Percentiles rank a stretch among this genome's conserved stretches.
phyloP scores from a whole-genome alignment of 2,888 invertebrate genomes.

The Galerucella nymphaeae region DNA sequence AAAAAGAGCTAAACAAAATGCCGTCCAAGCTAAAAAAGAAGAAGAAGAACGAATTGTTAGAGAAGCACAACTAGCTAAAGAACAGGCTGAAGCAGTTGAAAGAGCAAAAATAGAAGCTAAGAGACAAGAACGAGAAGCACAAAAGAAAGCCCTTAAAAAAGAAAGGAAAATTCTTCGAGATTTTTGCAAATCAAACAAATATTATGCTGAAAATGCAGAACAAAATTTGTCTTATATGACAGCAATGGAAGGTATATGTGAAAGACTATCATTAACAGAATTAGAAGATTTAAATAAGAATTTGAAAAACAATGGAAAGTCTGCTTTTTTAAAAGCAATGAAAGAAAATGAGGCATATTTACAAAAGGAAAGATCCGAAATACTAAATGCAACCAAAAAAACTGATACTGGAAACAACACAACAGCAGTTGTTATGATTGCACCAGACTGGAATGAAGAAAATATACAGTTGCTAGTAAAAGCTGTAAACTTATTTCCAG shows the following conservation, averaged over 20 bases:
- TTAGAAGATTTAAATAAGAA: conserved; percentile 82
- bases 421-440: conserved; percentile 64
- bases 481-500: conserved; percentile 97
- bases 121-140: conserved; percentile 86
- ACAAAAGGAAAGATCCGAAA: conserved; percentile 79
- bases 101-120: conserved; percentile 83
- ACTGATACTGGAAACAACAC: conserved; percentile 64
- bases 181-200: conserved; percentile 83
- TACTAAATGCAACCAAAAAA: conserved; percentile 68
- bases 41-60: conserved; percentile 82
- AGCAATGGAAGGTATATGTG: conserved; percentile 92
- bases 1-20: conserved; percentile 88
- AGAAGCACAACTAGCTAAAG: conserved; percentile 80
- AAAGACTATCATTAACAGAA: conserved; percentile 77
- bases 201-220: conserved; percentile 78
- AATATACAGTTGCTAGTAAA: conserved; percentile 93
- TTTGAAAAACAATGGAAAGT: conserved; percentile 73
- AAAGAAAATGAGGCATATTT: conserved; percentile 79
- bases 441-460: conserved; percentile 83
- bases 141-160: conserved; percentile 87
- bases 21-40: conserved; percentile 82
- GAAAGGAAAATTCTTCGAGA: conserved; percentile 86
- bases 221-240: conserved; percentile 87
- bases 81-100: conserved; percentile 84
- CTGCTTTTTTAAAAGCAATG: conserved; percentile 75